phyloP scores from a whole-genome alignment of 23 tunicate genomes.

The Styela clava region DNA sequence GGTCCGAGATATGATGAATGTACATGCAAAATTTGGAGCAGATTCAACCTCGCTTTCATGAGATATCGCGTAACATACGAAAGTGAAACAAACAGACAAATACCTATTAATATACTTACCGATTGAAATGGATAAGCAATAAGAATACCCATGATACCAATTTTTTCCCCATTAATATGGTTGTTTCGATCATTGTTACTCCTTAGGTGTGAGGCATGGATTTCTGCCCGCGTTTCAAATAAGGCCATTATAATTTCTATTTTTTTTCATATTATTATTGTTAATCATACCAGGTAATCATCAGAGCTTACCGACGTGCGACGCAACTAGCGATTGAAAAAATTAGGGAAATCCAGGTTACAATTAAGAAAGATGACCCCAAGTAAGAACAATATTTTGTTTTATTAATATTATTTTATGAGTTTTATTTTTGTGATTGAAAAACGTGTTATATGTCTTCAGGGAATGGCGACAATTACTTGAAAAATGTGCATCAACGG shows the following conservation, averaged over 20 bases:
- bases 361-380: slow-evolving; percentile 69
- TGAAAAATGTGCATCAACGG: slow-evolving; percentile 93
- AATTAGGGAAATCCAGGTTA: slow-evolving; percentile 85
- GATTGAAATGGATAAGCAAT: too few species aligned
- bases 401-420: neutral
- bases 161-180: too few species aligned
- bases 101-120: too few species aligned
- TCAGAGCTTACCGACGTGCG: slow-evolving; percentile 86
- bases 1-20: too few species aligned
- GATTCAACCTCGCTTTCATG: too few species aligned
- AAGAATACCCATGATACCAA: too few species aligned
- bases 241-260: neutral
- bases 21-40: too few species aligned
- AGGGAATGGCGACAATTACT: slow-evolving; percentile 70
- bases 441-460: neutral
- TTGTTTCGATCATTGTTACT: too few species aligned
- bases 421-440: neutral
- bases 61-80: too few species aligned
- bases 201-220: too few species aligned
- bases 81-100: too few species aligned
- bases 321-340: slow-evolving; percentile 84
- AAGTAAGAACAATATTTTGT: neutral
- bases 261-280: neutral
- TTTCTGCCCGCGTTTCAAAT: too few species aligned
- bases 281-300: slow-evolving; percentile 65